Base-by-base conservation (phyloP, 2,797 vertebrate genomes). In the Smutsia temminckii region DNA sequence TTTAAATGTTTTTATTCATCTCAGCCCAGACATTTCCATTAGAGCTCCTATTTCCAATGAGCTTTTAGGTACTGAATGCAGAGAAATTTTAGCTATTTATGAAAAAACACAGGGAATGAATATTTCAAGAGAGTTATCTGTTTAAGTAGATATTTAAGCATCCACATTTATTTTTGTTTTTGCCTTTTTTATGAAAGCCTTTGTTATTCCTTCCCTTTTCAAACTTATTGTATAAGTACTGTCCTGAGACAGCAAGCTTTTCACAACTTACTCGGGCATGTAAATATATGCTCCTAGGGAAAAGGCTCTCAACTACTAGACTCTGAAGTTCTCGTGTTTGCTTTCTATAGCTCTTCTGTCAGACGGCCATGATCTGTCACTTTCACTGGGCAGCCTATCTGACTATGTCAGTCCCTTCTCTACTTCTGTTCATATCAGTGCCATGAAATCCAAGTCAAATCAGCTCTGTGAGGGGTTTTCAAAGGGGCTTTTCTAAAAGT, bases 1-100 rank as follows among this genome's bases (percentile, higher is more conserved):
- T 89, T 88, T 96, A 85, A 81, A 79, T 61, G 29, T 18, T 74
- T 92, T 93, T 85, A 79, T 94, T 97, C 77, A 84, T 88, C 75
- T 91, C 25, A 96, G 68, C 37, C 12, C 14, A 79, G 83, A 64
- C 21, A 81, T 95, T 88, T 90, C 84, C 46, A 6, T 61, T 79
- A 93, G 66, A 55, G 32, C 66, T 96, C 86, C 83, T 91, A 25
- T 90, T 94, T 93, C 63, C 75, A 91, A 89, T 55, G 57, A 89
- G 34, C 13, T 8, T 59, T 77, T 91, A 53, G 27, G 27, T 92
- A 77, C 18, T 91, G 63, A 89, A 68, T 63, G 42, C 6, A 51
- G 68, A 85, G 71, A 95, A 81, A 80, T 79, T 86, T 88, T 85
- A 91, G 13, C n/a, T 91, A 74, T 59, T 96, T 27, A 29, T 85